phyloP scores from a whole-genome alignment of 2,888 invertebrate species.

The Lampropteryx suffumata region DNA sequence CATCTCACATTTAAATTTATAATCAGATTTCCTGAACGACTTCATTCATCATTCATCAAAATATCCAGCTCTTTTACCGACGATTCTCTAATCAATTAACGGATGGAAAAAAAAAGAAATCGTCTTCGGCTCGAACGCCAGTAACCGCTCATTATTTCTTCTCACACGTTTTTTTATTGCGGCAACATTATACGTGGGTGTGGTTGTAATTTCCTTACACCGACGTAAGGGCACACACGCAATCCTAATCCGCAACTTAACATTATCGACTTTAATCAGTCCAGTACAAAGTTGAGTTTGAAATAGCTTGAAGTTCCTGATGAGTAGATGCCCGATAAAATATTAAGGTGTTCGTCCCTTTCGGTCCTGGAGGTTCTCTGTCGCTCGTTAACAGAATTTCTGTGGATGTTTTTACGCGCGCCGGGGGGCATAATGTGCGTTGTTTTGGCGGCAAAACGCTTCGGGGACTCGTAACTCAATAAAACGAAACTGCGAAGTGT shows the following conservation, averaged over 20 bases:
- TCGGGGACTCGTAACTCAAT: constrained; percentile 80
- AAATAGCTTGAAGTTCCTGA: constrained; percentile 45
- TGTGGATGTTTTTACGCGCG: constrained; percentile 80
- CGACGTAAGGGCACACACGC: constrained; percentile 83
- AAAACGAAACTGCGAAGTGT: constrained; percentile 74
- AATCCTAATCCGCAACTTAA: constrained; percentile 47
- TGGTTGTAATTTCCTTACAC: constrained; percentile 84
- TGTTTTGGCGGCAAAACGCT: constrained; percentile 83
- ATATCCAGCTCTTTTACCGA: constrained; percentile 40
- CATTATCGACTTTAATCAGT: constrained; percentile 42
- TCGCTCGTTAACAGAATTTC: constrained; percentile 59
- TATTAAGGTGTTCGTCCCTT: constrained; percentile 77
- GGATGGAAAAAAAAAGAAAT: constrained; percentile 69
- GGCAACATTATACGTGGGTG: constrained; percentile 83
- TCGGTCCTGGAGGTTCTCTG: constrained; percentile 63
- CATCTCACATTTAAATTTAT: constrained; percentile 72
- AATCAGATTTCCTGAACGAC: constrained; percentile 65
- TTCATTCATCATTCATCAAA: constrained; percentile 74
- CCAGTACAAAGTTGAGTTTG: constrained; percentile 38
- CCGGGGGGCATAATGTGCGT: constrained; percentile 82
- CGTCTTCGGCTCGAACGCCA: constrained; percentile 65
- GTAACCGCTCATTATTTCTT: constrained; percentile 83
- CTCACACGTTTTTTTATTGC: constrained; percentile 82
- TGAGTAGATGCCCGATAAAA: constrained; percentile 80
- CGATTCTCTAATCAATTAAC: constrained; percentile 75